Evolutionary conservation across 2,888 invertebrate genomes (phyloP).

Genomic region (Rotaria magnacalcarata): DNA sequence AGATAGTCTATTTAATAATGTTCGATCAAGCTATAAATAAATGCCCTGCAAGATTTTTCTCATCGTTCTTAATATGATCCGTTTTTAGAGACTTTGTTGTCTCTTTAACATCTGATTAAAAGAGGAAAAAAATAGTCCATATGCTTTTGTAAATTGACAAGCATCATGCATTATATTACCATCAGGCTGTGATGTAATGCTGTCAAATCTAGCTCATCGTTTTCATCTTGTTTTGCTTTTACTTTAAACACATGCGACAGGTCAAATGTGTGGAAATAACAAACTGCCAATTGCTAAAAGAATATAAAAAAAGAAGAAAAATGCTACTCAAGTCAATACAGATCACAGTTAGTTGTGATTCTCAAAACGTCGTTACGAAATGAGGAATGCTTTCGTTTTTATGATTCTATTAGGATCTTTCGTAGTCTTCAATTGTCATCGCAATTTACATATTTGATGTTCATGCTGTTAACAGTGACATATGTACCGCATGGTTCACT

Average conservation of each 20-base stretch:
- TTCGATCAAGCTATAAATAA: not conserved
- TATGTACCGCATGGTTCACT: not conserved
- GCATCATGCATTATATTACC: not conserved
- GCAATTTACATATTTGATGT: not conserved
- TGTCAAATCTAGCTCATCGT: not conserved
- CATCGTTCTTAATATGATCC: not conserved
- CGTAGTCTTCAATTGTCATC: not conserved
- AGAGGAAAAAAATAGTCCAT: not conserved
- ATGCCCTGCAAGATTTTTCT: not conserved
- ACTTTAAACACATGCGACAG: not conserved
- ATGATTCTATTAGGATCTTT: not conserved
- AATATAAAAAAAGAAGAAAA: not conserved
- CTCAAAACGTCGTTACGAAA: no score
- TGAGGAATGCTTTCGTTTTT: not conserved
- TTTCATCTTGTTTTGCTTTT: not conserved
- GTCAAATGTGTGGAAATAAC: not conserved
- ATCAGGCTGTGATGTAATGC: slow-evolving; percentile 17
- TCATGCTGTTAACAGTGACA: not conserved
- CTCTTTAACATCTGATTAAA: not conserved
- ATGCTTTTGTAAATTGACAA: not conserved
- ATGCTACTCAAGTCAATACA: not conserved
- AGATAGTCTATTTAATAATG: not conserved
- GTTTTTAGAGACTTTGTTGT: not conserved
- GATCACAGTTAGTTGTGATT: not conserved
- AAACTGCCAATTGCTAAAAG: not conserved